phyloP scores from a whole-genome alignment of 2,113 vertebrate species.

The Podarcis raffonei region DNA sequence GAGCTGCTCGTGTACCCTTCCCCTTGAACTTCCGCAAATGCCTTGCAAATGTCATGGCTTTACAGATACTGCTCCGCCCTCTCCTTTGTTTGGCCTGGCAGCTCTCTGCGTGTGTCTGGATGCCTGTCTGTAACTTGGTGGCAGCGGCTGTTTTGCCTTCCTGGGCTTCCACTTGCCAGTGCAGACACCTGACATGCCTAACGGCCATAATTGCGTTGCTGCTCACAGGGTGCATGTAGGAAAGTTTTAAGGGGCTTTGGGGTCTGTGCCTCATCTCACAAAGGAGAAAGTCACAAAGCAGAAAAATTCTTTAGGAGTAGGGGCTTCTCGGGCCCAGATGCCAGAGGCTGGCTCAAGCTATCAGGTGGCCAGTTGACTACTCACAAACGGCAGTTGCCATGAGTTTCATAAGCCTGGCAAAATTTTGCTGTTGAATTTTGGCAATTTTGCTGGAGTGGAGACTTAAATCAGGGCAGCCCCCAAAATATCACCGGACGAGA shows the following conservation, averaged over 20 bases:
- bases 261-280: not conserved
- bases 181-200: no score
- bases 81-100: no score
- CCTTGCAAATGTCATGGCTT: no score
- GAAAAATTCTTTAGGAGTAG: not conserved
- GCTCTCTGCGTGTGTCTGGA: no score
- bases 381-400: not conserved
- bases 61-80: no score
- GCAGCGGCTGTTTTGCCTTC: no score
- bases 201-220: no score
- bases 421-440: slow-evolving; percentile 35
- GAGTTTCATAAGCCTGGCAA: slow-evolving; percentile 15
- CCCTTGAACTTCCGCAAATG: no score
- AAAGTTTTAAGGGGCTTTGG: not conserved
- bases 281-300: not conserved
- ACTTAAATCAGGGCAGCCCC: slow-evolving; percentile 34
- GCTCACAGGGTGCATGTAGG: not conserved
- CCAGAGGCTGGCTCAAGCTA: not conserved
- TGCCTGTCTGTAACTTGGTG: no score
- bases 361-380: not conserved
- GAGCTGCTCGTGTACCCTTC: no score
- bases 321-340: not conserved
- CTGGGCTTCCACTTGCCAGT: no score
- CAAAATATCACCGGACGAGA: slow-evolving; percentile 43
- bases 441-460: slow-evolving; percentile 38